Percentiles rank a stretch among this genome's conserved stretches.
Conservation (phyloP, 1,140 invertebrate genomes). For the Drosophila malerkotliana region DNA sequence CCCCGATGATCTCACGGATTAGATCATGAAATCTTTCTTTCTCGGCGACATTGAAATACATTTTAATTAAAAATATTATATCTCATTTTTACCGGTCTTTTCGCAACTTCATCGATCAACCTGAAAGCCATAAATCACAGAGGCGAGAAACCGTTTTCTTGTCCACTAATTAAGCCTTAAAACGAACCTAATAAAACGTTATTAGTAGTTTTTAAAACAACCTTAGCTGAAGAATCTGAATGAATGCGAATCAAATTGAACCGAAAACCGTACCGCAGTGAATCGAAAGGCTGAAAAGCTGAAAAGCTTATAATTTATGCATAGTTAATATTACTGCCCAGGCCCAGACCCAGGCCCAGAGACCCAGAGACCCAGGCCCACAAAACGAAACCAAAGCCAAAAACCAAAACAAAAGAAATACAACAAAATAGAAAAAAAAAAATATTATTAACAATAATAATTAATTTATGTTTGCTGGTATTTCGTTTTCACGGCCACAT, state of each 20-base stretch:
- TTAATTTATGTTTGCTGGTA: slow-evolving; percentile 78
- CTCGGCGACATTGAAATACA: background rate
- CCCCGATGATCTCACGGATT: slow-evolving; percentile 10
- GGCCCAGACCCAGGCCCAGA: background rate
- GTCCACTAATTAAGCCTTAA: slow-evolving; percentile 9
- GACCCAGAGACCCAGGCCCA: background rate
- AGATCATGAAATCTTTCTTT: background rate
- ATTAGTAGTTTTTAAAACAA: slow-evolving; percentile 32
- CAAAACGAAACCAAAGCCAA: background rate
- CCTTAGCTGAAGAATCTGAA: slow-evolving; percentile 25
- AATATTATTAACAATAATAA: slow-evolving; percentile 67
- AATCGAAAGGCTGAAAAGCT: slow-evolving; percentile 36
- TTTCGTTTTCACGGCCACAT: slow-evolving; percentile 78
- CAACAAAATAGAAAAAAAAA: slow-evolving; percentile 29
- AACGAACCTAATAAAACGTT: slow-evolving; percentile 18
- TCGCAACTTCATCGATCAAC: slow-evolving; percentile 5
- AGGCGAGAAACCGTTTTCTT: slow-evolving; percentile 11
- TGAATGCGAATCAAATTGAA: slow-evolving; percentile 40
- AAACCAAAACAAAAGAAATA: slow-evolving; percentile 29
- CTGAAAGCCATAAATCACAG: slow-evolving; percentile 20
- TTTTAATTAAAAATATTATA: background rate
- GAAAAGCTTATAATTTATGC: slow-evolving; percentile 55
- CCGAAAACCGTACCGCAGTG: slow-evolving; percentile 22
- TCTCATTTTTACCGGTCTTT: slow-evolving; percentile 1
- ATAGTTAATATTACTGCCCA: slow-evolving; percentile 46